phyloP scores from a whole-genome alignment of 2,888 invertebrate genomes.

The Euzetes globulus region DNA sequence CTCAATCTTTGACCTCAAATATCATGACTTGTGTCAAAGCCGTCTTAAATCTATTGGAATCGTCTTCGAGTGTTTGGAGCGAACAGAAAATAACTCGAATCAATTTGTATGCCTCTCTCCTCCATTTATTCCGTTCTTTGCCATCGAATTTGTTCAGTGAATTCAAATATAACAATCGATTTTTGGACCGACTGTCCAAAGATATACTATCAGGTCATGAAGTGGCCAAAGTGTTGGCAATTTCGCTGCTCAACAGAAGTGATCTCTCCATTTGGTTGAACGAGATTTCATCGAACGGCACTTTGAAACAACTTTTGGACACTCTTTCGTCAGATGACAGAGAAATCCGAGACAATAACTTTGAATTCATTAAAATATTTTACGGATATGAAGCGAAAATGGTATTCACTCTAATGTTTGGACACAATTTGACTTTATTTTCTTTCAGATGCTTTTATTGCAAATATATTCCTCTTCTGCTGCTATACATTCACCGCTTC shows the following conservation, averaged over 20 bases:
- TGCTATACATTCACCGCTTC: conserved; percentile 24
- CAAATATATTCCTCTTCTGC: conserved; percentile 29
- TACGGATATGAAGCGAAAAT: conserved; percentile 83
- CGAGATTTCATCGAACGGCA: conserved; percentile 37
- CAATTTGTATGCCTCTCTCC: conserved; percentile 36
- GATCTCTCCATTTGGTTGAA: conserved; percentile 36
- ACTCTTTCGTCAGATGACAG: conserved; percentile 67
- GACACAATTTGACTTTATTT: no score
- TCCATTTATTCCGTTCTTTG: conserved; percentile 34
- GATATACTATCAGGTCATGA: conserved; percentile 38
- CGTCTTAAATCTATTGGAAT: conserved; percentile 34
- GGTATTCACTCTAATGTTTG: conserved; percentile 47
- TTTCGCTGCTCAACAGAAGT: conserved; percentile 36
- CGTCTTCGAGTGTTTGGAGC: conserved; percentile 33
- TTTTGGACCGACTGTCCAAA: conserved; percentile 37
- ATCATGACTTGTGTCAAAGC: conserved; percentile 32
- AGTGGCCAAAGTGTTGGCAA: conserved; percentile 37
- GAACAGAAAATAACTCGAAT: conserved; percentile 37
- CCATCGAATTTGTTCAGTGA: conserved; percentile 34
- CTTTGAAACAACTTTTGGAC: conserved; percentile 69
- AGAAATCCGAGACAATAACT: conserved; percentile 49
- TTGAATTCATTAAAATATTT: conserved; percentile 51
- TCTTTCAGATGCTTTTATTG: conserved; percentile 34
- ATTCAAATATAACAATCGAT: conserved; percentile 29
- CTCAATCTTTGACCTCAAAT: conserved; percentile 29